phyloP scores from a whole-genome alignment of 2,113 vertebrate species.

The Castor canadensis region DNA sequence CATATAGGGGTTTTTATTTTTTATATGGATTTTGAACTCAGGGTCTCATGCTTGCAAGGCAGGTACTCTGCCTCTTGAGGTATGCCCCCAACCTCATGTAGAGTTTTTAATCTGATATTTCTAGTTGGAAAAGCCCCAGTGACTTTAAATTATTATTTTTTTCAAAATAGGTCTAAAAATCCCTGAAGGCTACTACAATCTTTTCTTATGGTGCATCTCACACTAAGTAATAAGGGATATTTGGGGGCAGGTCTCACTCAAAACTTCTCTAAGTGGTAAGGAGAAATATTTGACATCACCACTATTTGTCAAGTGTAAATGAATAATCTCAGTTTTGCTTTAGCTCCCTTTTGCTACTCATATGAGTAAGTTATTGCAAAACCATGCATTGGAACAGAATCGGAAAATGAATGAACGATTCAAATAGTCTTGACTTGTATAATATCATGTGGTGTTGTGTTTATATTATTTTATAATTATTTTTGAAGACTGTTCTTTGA shows the following conservation, averaged over 20 bases:
- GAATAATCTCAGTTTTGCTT: neutral
- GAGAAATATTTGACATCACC: neutral
- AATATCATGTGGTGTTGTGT: neutral
- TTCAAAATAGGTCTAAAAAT: slow-evolving; percentile 16
- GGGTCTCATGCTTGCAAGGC: too few species aligned
- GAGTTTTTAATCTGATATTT: slow-evolving; percentile 17
- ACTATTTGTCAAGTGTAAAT: neutral
- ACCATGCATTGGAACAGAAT: neutral
- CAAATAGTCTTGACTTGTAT: neutral
- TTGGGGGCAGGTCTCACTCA: neutral
- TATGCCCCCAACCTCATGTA: too few species aligned
- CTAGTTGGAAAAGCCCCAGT: neutral
- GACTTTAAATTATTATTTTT: neutral
- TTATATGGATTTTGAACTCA: too few species aligned
- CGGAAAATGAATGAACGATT: slow-evolving; percentile 1
- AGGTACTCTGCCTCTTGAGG: too few species aligned
- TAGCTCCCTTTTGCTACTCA: neutral
- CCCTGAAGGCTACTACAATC: neutral
- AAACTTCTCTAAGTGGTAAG: neutral
- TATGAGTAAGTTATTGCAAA: neutral
- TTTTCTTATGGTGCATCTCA: neutral
- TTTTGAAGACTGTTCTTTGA: slow-evolving; percentile 13
- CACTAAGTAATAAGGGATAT: neutral
- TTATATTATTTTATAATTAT: neutral
- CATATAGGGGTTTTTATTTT: too few species aligned